phyloP scores from a whole-genome alignment of 2,113 vertebrate species.

The Mobula birostris region DNA sequence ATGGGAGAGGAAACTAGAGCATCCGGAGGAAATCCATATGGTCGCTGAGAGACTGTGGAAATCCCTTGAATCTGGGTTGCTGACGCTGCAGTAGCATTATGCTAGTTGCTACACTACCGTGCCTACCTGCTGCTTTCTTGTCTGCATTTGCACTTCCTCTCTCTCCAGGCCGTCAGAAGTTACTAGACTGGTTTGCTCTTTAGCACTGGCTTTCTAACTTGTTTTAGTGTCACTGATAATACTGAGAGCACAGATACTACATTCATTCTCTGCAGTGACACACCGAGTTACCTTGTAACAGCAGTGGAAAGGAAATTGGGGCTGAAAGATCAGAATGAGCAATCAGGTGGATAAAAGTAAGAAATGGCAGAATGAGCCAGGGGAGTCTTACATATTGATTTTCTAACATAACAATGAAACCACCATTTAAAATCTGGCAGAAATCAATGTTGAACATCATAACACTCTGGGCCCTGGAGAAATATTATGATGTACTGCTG shows the following conservation, averaged over 20 bases:
- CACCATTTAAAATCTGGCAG: background rate
- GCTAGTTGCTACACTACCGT: no score
- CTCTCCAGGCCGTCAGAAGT: background rate
- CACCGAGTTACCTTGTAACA: background rate
- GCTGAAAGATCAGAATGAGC: background rate
- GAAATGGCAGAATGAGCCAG: slow-evolving; percentile 4
- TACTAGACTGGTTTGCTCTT: background rate
- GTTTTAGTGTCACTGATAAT: background rate
- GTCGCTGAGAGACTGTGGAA: no score
- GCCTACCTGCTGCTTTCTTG: background rate
- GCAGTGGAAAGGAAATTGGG: background rate
- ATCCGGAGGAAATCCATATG: no score
- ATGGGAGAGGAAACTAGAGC: no score
- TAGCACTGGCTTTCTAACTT: background rate
- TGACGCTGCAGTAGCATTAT: no score
- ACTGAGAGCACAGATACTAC: background rate
- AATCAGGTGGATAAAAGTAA: background rate
- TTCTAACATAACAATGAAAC: background rate
- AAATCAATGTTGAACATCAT: background rate
- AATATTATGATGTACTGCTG: background rate
- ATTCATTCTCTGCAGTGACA: background rate
- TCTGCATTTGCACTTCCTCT: background rate
- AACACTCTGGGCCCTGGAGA: background rate
- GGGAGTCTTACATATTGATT: background rate
- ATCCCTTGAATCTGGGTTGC: no score